phyloP scores from a whole-genome alignment of 2,797 vertebrate genomes.

The Merluccius polli region DNA sequence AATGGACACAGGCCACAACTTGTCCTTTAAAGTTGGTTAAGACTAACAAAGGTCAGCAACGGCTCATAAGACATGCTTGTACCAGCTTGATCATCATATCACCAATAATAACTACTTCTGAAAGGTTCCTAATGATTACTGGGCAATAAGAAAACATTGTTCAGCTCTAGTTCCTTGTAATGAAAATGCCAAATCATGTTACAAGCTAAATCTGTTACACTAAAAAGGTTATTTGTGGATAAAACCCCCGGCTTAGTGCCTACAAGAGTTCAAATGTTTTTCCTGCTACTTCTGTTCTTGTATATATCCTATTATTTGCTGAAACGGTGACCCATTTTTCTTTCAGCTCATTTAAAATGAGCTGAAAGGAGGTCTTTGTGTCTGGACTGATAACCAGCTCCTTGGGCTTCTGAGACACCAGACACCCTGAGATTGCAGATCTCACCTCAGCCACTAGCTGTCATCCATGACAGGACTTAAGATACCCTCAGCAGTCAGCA shows the following conservation, averaged over 20 bases:
- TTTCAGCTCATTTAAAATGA: neutral
- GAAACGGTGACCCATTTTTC: neutral
- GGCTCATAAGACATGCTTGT: neutral
- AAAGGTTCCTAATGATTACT: neutral
- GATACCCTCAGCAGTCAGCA: neutral
- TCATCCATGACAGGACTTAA: neutral
- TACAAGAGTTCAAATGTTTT: neutral
- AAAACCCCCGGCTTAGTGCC: constrained; percentile 1
- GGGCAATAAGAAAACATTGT: neutral
- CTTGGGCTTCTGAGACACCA: neutral
- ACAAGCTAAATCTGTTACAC: neutral
- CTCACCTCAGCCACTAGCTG: neutral
- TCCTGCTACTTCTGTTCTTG: neutral
- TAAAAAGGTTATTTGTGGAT: constrained; percentile 1
- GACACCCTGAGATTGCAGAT: constrained; percentile 12
- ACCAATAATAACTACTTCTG: neutral
- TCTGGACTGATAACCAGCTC: neutral
- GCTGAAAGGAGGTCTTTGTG: constrained; percentile 1
- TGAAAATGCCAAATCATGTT: neutral
- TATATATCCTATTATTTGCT: constrained; percentile 2
- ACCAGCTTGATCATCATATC: neutral
- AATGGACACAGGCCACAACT: neutral
- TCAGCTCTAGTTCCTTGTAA: neutral
- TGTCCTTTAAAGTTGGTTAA: neutral
- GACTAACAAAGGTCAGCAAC: neutral